phyloP scores from a whole-genome alignment of 2,113 vertebrate species.

The Camelus bactrianus region DNA sequence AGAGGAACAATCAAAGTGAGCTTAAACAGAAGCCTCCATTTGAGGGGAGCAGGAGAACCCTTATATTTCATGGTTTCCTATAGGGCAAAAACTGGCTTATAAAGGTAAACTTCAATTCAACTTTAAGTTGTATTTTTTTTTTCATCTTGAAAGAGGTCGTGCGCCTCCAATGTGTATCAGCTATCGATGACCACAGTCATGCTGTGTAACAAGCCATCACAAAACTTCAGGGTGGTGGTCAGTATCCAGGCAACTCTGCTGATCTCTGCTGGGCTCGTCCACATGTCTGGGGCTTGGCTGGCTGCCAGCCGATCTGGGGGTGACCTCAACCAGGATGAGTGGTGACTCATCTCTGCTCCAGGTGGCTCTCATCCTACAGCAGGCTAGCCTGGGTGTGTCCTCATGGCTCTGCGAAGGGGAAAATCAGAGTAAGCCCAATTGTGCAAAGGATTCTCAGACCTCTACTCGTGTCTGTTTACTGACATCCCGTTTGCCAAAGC shows the following conservation, averaged over 20 bases:
- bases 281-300: background rate
- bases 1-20: background rate
- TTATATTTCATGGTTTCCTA: background rate
- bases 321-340: background rate
- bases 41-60: background rate
- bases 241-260: background rate
- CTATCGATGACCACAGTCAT: rapidly evolving
- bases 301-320: background rate
- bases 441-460: no score
- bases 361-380: rapidly evolving
- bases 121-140: background rate
- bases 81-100: no score
- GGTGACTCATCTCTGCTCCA: background rate
- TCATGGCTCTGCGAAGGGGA: background rate
- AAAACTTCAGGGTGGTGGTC: no score
- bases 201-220: background rate
- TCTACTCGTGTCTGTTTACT: background rate
- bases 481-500: background rate
- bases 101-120: background rate
- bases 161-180: background rate
- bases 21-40: background rate
- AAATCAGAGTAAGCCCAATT: background rate
- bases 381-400: background rate
- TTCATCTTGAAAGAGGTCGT: background rate
- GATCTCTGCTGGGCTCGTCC: background rate